Percentiles rank a stretch among this genome's conserved stretches.
phyloP scores from a whole-genome alignment of 2,113 vertebrate species.

The Ceyx margarethae region DNA sequence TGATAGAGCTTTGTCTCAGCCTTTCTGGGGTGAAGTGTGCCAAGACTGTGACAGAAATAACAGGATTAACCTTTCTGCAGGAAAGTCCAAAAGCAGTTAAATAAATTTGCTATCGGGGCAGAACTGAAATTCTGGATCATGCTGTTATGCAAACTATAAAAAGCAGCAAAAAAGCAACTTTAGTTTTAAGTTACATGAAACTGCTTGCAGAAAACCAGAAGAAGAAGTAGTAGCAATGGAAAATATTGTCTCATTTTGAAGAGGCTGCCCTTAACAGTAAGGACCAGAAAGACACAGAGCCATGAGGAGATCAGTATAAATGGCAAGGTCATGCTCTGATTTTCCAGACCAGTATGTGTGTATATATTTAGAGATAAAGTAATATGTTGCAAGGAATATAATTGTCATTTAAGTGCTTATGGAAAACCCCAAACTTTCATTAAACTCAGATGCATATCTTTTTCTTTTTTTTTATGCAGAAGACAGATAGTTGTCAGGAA shows the following conservation, averaged over 20 bases:
- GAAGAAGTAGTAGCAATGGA: neutral
- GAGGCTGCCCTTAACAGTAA: neutral
- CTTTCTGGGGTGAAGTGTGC: neutral
- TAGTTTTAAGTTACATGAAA: neutral
- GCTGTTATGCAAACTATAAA: neutral
- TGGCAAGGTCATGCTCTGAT: neutral
- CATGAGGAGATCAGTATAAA: neutral
- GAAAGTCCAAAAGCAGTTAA: neutral
- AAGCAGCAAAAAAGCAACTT: neutral
- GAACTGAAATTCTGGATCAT: neutral
- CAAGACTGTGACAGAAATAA: neutral
- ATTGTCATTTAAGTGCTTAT: constrained; percentile 1
- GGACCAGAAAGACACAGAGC: neutral
- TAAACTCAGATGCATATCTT: neutral
- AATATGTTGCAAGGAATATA: neutral
- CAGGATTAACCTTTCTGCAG: neutral
- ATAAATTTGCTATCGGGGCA: neutral
- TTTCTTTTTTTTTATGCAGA: neutral
- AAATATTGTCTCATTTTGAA: neutral
- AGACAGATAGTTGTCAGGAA: constrained; percentile 48
- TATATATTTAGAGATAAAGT: neutral
- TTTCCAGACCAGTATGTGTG: constrained; percentile 1
- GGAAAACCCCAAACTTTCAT: constrained; percentile 51
- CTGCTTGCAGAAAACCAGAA: neutral
- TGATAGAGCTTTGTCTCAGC: neutral